These are phyloP conservation scores for Acanthopagrus latus DNA, from an alignment of 2,797 vertebrate genomes.

Conservation along the genomic window DNA sequence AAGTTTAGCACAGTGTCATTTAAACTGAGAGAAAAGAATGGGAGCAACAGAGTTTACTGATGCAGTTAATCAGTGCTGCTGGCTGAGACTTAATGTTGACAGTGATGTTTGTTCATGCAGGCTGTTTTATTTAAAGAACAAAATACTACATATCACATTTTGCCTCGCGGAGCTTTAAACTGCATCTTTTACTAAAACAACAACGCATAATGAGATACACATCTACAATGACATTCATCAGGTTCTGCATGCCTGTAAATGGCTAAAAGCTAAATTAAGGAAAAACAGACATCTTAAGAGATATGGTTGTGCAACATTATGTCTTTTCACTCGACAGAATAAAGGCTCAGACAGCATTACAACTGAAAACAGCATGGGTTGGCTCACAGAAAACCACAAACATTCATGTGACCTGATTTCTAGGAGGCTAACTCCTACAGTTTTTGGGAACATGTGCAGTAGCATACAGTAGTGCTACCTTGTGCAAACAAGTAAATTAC, in stretches of 20 bases:
- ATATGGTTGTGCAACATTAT: neutral
- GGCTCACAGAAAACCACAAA: neutral
- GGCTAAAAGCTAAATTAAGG: neutral
- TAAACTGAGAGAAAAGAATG: neutral
- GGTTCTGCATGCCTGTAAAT: neutral
- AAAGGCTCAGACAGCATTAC: neutral
- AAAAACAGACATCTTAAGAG: neutral
- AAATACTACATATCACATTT: no score
- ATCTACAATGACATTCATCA: neutral
- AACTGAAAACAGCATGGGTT: neutral
- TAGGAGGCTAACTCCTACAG: no score
- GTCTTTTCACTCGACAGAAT: neutral
- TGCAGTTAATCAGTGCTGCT: slow-evolving; percentile 16
- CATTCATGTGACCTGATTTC: neutral
- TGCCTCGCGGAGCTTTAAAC: neutral
- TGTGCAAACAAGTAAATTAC: slow-evolving; percentile 50
- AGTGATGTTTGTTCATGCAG: neutral
- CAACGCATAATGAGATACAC: neutral
- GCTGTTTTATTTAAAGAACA: neutral
- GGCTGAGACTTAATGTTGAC: neutral
- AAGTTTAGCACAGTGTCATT: neutral
- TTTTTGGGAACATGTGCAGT: neutral
- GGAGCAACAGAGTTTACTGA: neutral
- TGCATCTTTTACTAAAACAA: neutral
- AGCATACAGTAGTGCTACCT: neutral